A percentile compares a stretch with the other conserved stretches of the same genome.
These are phyloP conservation scores for Ailurus styani DNA, from an alignment of 2,113 vertebrate species.

Conservation along the genomic window DNA sequence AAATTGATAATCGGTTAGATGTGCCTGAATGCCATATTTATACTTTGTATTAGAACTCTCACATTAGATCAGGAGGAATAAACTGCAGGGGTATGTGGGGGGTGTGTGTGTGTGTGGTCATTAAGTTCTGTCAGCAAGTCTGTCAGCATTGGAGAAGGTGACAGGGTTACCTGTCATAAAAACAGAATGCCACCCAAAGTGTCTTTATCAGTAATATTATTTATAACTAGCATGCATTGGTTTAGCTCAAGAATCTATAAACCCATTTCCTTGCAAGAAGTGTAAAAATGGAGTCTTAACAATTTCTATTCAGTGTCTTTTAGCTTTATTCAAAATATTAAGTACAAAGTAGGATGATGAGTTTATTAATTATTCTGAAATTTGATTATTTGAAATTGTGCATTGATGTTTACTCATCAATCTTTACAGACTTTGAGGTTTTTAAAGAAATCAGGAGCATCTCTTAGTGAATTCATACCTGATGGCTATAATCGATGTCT, in stretches of 20 bases:
- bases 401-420: background rate
- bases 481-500: constrained; percentile 92
- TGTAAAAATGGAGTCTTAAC: background rate
- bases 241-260: background rate
- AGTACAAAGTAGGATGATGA: background rate
- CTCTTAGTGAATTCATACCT: constrained; percentile 88
- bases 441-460: constrained; percentile 91
- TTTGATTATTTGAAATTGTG: background rate
- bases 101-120: background rate
- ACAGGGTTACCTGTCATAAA: background rate
- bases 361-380: constrained; percentile 1
- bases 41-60: background rate
- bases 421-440: constrained; percentile 91
- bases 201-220: background rate
- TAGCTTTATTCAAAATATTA: background rate
- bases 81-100: background rate
- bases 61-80: background rate
- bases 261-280: background rate
- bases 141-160: background rate
- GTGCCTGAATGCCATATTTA: background rate
- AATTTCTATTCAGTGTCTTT: background rate
- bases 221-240: background rate
- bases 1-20: background rate
- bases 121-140: background rate
- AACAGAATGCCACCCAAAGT: background rate